Percentiles rank a stretch among this genome's conserved stretches.
phyloP scores from a whole-genome alignment of 2,113 vertebrate genomes.

The Plecotus auritus region DNA sequence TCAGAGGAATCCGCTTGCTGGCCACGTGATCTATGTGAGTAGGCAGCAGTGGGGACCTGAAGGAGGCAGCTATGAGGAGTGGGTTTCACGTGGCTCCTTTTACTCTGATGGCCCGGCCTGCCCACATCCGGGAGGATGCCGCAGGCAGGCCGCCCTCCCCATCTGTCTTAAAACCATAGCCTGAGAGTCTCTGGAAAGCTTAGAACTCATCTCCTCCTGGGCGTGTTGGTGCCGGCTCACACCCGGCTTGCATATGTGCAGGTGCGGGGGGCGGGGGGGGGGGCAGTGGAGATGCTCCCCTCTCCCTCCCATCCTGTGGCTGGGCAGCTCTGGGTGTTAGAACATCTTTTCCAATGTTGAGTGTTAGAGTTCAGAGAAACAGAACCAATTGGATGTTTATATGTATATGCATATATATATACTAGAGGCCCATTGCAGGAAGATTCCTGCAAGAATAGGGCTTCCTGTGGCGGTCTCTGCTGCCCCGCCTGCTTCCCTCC shows the following conservation, averaged over 20 bases:
- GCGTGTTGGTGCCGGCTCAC: rapidly evolving
- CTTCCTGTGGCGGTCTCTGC: too few species aligned
- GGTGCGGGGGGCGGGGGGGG: rapidly evolving
- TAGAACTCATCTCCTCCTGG: background rate
- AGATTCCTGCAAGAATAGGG: too few species aligned
- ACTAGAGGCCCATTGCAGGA: too few species aligned
- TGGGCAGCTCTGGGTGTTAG: background rate
- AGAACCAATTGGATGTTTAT: background rate
- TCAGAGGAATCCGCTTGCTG: background rate
- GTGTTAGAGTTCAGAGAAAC: background rate
- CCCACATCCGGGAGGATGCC: background rate
- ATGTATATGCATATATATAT: too few species aligned
- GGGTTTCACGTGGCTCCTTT: background rate
- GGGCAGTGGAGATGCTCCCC: rapidly evolving
- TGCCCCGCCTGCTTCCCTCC: too few species aligned
- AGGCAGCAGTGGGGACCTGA: rapidly evolving
- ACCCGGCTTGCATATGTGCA: background rate
- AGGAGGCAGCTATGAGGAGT: background rate
- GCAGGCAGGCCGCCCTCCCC: background rate
- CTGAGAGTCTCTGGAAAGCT: background rate
- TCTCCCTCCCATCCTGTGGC: background rate
- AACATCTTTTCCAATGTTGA: background rate
- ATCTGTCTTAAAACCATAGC: background rate
- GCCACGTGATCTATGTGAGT: background rate
- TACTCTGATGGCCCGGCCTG: background rate